Percentiles rank a stretch among this genome's conserved stretches.
Conservation (phyloP, 2,888 invertebrate genomes). For the Leptopilina syphax region DNA sequence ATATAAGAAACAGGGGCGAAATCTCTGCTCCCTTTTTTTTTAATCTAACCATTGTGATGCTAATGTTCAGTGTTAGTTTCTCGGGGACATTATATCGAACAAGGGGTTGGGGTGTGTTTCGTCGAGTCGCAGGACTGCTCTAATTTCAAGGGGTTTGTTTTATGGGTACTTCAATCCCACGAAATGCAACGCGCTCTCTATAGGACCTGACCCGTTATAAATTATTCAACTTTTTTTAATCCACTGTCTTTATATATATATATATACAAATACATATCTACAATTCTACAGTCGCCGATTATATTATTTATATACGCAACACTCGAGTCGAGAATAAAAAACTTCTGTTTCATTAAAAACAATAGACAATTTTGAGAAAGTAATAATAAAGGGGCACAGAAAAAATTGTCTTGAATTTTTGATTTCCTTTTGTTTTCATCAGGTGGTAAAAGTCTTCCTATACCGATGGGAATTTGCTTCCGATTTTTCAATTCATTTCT, state of each 20-base stretch:
- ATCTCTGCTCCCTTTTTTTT: slow-evolving; percentile 55
- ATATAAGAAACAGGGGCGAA: slow-evolving; percentile 49
- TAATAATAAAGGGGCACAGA: too few species aligned
- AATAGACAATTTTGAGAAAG: too few species aligned
- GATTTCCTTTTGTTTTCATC: too few species aligned
- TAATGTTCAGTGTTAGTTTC: slow-evolving; percentile 74
- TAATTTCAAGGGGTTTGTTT: slow-evolving; percentile 71
- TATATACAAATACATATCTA: slow-evolving; percentile 28
- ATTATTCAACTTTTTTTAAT: slow-evolving; percentile 49
- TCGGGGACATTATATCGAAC: slow-evolving; percentile 60
- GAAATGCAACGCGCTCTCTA: slow-evolving; percentile 65
- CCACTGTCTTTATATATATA: slow-evolving; percentile 22
- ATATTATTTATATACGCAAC: background rate
- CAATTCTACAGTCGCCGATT: background rate
- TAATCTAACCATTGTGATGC: slow-evolving; percentile 68
- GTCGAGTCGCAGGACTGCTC: slow-evolving; percentile 66
- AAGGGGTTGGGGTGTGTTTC: slow-evolving; percentile 60
- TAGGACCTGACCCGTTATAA: slow-evolving; percentile 64
- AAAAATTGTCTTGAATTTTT: too few species aligned
- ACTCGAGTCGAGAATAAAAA: too few species aligned
- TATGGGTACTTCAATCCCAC: slow-evolving; percentile 69
- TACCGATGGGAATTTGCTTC: too few species aligned
- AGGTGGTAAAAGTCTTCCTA: too few species aligned
- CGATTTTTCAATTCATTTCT: too few species aligned
- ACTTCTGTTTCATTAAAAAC: too few species aligned